Evolutionary conservation across 2,113 vertebrate species (phyloP), one percentile per base, ranked within the genome.

Genomic region (Poecilia latipinna): DNA sequence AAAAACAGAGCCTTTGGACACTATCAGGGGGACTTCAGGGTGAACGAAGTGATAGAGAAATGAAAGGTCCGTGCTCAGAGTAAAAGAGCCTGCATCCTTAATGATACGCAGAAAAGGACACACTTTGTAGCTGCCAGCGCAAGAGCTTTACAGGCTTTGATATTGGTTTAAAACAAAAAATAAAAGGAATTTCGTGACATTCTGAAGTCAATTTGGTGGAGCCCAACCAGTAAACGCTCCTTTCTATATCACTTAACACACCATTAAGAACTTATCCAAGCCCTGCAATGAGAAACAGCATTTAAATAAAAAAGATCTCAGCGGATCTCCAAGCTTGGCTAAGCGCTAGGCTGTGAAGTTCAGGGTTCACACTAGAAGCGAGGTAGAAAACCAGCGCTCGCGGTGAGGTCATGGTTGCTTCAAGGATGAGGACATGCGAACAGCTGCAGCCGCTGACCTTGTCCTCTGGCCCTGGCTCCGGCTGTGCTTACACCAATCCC

Each of bases 1-100:
- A 85, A 82, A 92, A 87, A 79, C 89, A 91, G 83, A 88, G 79
- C 54, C 62, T 87, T 86, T 89, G 83, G 85, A 87, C 85, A 75
- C 79, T 57, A 61, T 89, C 87, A 75, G 37, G 68, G 44, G 4
- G n/a, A 63, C 61, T 61, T 12, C 29, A 65, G 29, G 54, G 24
- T 12, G 48, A 61, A 72, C 61, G 61, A 74, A 69, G n/a, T 17
- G 54, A 17, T 32, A 24, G 33, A 61, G 65, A 70, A 68, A 48
- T 8, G 74, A 65, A 32, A 48, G 42, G 70, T 32, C 13, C 1
- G 19, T 26, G 39, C 31, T 17, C 35, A 1, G 8, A 61, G 48
- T 12, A 24, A 12, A 28, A 61, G 22, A 48, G 74, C 35, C 0
- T 51, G 29, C 31, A n/a, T 24, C 51, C 51, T 51, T 65, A 22